Evolutionary conservation across 1,140 invertebrate genomes (phyloP).

Genomic region (Calliphora vicina): DNA sequence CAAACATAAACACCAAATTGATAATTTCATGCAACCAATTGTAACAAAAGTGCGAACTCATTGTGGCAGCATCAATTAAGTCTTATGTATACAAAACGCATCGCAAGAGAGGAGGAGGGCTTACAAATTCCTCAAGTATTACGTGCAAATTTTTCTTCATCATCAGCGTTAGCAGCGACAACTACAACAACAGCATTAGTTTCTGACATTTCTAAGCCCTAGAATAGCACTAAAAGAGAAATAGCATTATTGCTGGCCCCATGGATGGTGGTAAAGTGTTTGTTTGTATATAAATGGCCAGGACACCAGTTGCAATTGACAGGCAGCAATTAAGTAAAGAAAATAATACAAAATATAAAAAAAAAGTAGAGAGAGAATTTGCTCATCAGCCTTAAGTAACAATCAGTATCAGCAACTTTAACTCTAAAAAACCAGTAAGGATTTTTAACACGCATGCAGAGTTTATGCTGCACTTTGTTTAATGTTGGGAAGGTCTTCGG

Average conservation of each 20-base stretch:
- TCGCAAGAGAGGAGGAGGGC: not conserved
- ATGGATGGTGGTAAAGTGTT: not conserved
- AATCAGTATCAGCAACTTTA: not conserved
- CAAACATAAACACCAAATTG: not conserved
- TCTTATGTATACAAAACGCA: not conserved
- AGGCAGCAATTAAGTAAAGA: not conserved
- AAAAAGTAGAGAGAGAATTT: not conserved
- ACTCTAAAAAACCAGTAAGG: not conserved
- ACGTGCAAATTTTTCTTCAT: conserved; percentile 3
- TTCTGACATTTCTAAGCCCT: not conserved
- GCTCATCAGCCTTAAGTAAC: conserved; percentile 8
- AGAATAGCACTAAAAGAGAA: not conserved
- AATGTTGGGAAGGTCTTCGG: not conserved
- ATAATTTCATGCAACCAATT: conserved; percentile 30
- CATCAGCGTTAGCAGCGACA: not conserved
- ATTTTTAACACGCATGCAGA: conserved; percentile 17
- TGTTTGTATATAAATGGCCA: not conserved
- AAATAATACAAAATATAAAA: not conserved
- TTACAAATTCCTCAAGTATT: not conserved
- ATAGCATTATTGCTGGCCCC: not conserved
- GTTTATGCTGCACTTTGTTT: not conserved
- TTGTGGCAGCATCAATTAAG: conserved; percentile 23
- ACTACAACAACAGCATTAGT: too few species aligned
- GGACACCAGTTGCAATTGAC: conserved; percentile 23
- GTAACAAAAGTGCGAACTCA: not conserved